phyloP scores from a whole-genome alignment of 2,113 vertebrate species.

The Pycnonotus jocosus region DNA sequence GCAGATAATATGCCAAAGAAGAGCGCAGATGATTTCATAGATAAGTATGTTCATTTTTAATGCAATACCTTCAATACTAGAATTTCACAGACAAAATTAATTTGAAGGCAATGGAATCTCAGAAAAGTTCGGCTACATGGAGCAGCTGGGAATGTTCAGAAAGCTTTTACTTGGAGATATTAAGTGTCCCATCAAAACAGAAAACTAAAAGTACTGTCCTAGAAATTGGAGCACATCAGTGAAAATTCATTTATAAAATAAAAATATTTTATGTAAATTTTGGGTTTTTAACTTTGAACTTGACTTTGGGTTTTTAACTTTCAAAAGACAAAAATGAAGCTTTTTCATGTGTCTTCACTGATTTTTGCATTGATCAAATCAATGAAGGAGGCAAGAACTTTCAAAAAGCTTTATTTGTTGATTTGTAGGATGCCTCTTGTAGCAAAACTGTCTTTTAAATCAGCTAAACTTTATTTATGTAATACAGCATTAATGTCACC shows the following conservation, averaged over 20 bases:
- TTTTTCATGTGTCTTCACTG: background rate
- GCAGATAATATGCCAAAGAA: constrained; percentile 99
- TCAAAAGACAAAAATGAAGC: background rate
- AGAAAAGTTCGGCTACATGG: background rate
- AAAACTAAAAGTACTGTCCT: background rate
- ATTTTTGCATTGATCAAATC: background rate
- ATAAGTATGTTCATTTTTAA: constrained; percentile 82
- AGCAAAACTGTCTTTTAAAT: background rate
- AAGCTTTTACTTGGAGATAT: background rate
- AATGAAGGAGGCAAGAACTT: background rate
- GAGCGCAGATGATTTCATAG: constrained; percentile 97
- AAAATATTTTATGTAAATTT: background rate
- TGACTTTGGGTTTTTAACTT: background rate
- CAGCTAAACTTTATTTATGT: background rate
- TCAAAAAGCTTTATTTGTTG: background rate
- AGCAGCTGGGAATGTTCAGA: background rate
- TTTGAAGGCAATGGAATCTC: background rate
- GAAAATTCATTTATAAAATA: background rate
- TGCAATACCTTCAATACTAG: background rate
- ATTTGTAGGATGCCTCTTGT: background rate
- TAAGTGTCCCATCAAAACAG: background rate
- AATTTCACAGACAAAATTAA: background rate
- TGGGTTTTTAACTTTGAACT: background rate
- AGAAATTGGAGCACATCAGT: background rate
- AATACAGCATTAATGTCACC: background rate